Conservation (phyloP, 2,113 vertebrate species). For the Hyaena hyaena region DNA sequence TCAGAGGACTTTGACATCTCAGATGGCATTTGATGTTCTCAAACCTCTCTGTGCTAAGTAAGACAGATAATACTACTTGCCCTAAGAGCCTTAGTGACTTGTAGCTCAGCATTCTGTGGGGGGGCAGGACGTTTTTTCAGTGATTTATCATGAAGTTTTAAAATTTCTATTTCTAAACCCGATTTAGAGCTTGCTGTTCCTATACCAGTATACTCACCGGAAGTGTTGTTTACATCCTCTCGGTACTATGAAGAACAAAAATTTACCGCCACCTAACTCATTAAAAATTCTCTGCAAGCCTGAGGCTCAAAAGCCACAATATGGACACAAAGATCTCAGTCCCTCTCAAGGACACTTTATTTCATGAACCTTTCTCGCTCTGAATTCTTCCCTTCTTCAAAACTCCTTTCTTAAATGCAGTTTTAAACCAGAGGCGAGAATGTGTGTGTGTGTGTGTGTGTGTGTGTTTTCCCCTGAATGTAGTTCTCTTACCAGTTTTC, state of each 20-base stretch:
- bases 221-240: conserved; percentile 67
- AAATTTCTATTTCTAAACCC: conserved; percentile 67
- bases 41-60: conserved; percentile 44
- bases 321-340: conserved; percentile 59
- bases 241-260: conserved; percentile 58
- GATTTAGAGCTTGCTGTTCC: conserved; percentile 57
- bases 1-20: conserved; percentile 35
- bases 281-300: conserved; percentile 68
- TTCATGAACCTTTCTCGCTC: conserved; percentile 54
- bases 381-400: conserved; percentile 49
- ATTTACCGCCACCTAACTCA: conserved; percentile 62
- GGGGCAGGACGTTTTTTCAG: background rate
- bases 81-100: conserved; percentile 37
- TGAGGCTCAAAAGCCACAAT: conserved; percentile 61
- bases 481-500: conserved; percentile 55
- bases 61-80: conserved; percentile 37
- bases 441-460: too few relatives aligned
- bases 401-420: conserved; percentile 56
- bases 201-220: conserved; percentile 35
- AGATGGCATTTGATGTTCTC: conserved; percentile 47
- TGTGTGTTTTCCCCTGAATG: conserved; percentile 16
- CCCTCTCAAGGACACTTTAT: conserved; percentile 66
- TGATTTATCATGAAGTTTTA: conserved; percentile 69
- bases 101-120: conserved; percentile 43
- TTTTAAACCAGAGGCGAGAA: conserved; percentile 64